Evolutionary conservation across 2,113 vertebrate species (phyloP).

Genomic region (Petrocephalus zakoni): DNA sequence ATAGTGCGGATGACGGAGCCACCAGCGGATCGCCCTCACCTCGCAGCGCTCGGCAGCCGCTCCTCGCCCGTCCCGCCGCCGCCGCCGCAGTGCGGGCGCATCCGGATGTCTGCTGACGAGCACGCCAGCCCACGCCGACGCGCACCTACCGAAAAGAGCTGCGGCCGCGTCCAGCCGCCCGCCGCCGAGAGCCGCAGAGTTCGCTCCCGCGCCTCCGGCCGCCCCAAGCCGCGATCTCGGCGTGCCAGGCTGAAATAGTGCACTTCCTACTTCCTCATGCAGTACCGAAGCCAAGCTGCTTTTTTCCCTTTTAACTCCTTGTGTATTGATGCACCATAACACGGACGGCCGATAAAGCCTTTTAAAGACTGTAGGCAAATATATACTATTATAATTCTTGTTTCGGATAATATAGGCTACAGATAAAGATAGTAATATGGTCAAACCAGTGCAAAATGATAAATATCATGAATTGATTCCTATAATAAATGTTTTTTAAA

Average conservation of each 20-base stretch:
- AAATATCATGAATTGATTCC: not conserved
- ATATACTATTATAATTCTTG: not conserved
- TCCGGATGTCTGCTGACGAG: constrained; percentile 31
- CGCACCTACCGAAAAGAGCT: constrained; percentile 11
- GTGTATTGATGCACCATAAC: not conserved
- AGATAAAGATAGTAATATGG: not conserved
- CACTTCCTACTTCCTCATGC: constrained; percentile 26
- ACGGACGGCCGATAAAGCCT: not conserved
- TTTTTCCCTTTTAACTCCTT: constrained; percentile 19
- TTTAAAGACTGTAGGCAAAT: not conserved
- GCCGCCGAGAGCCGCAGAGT: not conserved
- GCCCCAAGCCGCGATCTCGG: not conserved
- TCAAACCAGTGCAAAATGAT: not conserved
- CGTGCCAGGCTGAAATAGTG: not conserved
- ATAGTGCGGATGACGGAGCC: not conserved
- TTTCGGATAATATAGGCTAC: not conserved
- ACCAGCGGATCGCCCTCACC: not conserved
- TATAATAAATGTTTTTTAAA: not conserved
- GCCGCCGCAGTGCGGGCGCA: constrained; percentile 50
- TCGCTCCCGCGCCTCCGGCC: not conserved
- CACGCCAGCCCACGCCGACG: not conserved
- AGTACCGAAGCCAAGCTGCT: not conserved
- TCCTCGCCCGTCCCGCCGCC: constrained; percentile 38
- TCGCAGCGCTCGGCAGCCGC: not conserved
- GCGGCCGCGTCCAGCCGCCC: not conserved